Base-by-base conservation (phyloP, 2,113 vertebrate species). In the Eurystomus gularis region DNA sequence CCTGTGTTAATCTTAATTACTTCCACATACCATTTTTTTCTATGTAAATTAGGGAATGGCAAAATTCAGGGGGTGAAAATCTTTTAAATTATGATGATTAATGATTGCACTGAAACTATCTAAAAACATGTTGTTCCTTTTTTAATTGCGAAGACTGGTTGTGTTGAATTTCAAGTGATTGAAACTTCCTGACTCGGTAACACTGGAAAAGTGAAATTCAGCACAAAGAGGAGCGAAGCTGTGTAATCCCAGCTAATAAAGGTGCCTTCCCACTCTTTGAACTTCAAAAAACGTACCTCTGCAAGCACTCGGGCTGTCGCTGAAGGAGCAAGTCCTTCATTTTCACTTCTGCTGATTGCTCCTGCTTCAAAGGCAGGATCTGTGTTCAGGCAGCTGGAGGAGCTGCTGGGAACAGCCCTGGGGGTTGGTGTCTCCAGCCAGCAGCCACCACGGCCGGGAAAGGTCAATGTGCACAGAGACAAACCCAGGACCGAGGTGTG, bases 1-100 rank as follows among this genome's bases (percentile, higher is more conserved):
- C 55, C 79, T 88, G 24, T 58, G 84, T 96, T 96, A 49, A 73
- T 96, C 93, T 96, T 94, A 90, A 95, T 97, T 95, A 93, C 76
- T 95, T 96, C 83, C 94, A 49, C 66, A 13, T 89, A 68, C 48
- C 88, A 31, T 86, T 96, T 93, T 83, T 96, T 88, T 90, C 82
- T 48, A 21, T 90, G 86, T 78, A 95, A 94, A 93, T 97, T 29
- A 95, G 66, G 57, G 68, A 97, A 42, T 71, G 3, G 88, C 93
- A 86, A 82, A 91, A 95, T 94, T 83, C 85, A 70, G 94, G 82
- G 77, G 88, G 87, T 71, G 49, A 96, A 93, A 78, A 72, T 88
- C 79, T 86, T 94, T 86, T 87, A 80, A 93, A 90, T 90, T 25
- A 75, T n/a, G 62, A 80, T 83, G 83, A 83, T 86, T 89, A 96